phyloP scores from a whole-genome alignment of 1,140 invertebrate species.

The Pentalonia nigronervosa region DNA sequence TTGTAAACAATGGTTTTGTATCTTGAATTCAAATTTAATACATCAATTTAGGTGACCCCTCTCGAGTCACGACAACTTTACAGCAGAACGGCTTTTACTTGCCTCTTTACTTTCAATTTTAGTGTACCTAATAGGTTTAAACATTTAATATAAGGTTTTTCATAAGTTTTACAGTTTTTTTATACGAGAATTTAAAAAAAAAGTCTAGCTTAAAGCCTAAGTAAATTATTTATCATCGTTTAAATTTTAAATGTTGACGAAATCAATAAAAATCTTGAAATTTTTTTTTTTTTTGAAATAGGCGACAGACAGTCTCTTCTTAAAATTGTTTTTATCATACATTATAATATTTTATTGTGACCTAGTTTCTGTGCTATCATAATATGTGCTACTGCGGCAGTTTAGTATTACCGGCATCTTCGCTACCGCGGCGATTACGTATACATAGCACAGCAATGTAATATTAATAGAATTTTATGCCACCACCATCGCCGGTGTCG shows the following conservation, averaged over 20 bases:
- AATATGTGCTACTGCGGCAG: neutral
- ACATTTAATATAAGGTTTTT: neutral
- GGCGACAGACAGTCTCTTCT: no score
- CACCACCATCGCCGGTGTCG: neutral
- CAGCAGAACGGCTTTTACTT: no score
- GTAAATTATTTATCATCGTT: neutral
- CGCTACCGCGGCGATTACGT: neutral
- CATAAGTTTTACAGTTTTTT: neutral
- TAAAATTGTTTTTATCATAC: no score
- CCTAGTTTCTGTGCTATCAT: neutral
- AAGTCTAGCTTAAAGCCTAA: neutral
- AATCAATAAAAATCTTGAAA: no score
- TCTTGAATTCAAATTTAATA: no score
- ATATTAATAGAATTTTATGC: neutral
- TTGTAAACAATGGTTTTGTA: no score
- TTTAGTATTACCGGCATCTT: neutral
- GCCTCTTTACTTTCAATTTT: neutral
- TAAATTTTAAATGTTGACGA: no score
- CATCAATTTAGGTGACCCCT: no score
- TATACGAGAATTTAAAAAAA: neutral
- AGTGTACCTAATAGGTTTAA: neutral
- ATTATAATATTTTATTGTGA: neutral
- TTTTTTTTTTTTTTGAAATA: no score
- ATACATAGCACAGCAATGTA: neutral
- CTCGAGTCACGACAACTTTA: no score